Conservation (phyloP, 1,140 invertebrate genomes). For the Cecropterus lyciades region DNA sequence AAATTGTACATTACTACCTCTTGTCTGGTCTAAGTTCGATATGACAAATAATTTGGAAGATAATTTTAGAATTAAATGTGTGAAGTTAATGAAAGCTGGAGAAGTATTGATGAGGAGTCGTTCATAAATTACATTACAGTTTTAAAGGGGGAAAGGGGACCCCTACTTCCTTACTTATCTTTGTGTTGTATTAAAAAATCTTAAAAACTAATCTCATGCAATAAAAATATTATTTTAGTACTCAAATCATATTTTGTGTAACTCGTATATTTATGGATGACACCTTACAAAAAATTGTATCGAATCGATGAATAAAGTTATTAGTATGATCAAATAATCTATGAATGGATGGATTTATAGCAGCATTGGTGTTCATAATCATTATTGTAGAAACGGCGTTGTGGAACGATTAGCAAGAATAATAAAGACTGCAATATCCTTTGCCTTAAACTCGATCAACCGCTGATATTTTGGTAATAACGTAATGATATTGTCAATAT, state of each 20-base stretch:
- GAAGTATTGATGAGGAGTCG: not conserved
- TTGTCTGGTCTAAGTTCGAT: slow-evolving; percentile 1
- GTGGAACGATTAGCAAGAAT: not conserved
- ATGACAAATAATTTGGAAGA: slow-evolving; percentile 16
- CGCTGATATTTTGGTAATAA: slow-evolving; percentile 31
- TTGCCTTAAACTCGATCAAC: slow-evolving; percentile 41
- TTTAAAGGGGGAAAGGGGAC: no score
- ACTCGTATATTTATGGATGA: not conserved
- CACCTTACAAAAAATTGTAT: not conserved
- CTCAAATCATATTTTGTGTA: no score
- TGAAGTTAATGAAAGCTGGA: slow-evolving; percentile 1
- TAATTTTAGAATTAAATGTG: slow-evolving; percentile 18
- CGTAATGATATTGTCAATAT: slow-evolving; percentile 19
- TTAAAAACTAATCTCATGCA: no score
- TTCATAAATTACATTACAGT: not conserved
- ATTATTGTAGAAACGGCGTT: not conserved
- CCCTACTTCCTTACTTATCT: no score
- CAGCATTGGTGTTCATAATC: not conserved
- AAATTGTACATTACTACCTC: slow-evolving; percentile 21
- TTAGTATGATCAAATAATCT: not conserved
- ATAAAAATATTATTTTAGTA: no score
- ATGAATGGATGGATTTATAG: not conserved
- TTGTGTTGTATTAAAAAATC: no score
- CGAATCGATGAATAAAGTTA: not conserved
- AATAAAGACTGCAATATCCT: slow-evolving; percentile 42